Conservation (phyloP, 2,113 vertebrate genomes). For the Anhinga rufa region DNA sequence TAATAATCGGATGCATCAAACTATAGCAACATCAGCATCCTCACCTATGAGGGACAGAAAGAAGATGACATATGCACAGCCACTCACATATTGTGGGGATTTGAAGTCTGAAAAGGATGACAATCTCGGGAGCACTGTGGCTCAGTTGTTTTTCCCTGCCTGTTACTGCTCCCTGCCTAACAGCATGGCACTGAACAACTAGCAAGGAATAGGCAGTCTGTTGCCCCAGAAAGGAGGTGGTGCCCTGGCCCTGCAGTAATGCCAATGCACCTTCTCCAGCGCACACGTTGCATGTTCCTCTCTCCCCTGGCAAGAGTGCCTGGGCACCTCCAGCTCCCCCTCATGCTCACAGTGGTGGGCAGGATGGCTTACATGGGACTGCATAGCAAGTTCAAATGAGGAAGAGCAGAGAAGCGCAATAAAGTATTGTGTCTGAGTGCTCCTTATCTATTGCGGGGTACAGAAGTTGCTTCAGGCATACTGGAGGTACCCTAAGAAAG, state of each 20-base stretch:
- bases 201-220: neutral
- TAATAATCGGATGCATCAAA: neutral
- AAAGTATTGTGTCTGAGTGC: neutral
- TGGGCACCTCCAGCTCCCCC: neutral
- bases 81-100: neutral
- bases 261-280: too few relatives aligned
- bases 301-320: neutral
- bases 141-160: neutral
- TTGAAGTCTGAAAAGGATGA: neutral
- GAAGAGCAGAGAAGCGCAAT: neutral
- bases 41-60: neutral
- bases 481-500: neutral
- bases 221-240: neutral
- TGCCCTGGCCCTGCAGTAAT: neutral
- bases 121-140: neutral
- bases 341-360: neutral
- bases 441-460: neutral
- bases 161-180: neutral
- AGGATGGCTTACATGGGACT: neutral
- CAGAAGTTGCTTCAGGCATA: neutral
- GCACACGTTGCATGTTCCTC: fast-evolving
- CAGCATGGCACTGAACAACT: neutral
- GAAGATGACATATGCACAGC: neutral
- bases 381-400: neutral
- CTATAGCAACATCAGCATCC: neutral